A percentile compares a stretch with the other conserved stretches of the same genome.
phyloP scores from a whole-genome alignment of 2,113 vertebrate species.

The Saguinus midas region DNA sequence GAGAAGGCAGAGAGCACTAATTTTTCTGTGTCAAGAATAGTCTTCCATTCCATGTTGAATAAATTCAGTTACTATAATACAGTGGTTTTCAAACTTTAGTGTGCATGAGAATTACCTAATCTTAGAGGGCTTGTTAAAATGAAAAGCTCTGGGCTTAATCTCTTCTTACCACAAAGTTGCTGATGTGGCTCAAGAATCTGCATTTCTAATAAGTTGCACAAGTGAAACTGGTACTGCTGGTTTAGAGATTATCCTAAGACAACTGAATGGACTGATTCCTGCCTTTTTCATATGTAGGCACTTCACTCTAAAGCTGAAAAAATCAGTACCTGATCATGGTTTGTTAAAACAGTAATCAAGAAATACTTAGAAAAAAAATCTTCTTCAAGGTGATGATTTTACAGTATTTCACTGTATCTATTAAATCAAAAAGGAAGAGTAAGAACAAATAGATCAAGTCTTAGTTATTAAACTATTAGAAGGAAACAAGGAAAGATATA shows the following conservation, averaged over 20 bases:
- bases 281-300: neutral
- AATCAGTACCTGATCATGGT: neutral
- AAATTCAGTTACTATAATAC: neutral
- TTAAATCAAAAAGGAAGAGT: neutral
- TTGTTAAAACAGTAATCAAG: neutral
- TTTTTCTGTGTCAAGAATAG: neutral
- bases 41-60: neutral
- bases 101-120: neutral
- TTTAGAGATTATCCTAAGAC: neutral
- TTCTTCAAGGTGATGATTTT: neutral
- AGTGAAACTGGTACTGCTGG: neutral
- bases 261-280: neutral
- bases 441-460: neutral
- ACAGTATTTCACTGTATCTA: neutral
- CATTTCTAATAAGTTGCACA: neutral
- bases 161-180: neutral
- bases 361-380: neutral
- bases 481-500: neutral
- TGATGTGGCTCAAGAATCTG: neutral
- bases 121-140: neutral
- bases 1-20: neutral
- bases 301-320: neutral
- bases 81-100: neutral
- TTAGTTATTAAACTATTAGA: neutral
- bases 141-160: neutral